Evolutionary conservation across 2,113 vertebrate species (phyloP), one percentile per base, ranked within the genome.

Genomic region (Nerophis ophidion): DNA sequence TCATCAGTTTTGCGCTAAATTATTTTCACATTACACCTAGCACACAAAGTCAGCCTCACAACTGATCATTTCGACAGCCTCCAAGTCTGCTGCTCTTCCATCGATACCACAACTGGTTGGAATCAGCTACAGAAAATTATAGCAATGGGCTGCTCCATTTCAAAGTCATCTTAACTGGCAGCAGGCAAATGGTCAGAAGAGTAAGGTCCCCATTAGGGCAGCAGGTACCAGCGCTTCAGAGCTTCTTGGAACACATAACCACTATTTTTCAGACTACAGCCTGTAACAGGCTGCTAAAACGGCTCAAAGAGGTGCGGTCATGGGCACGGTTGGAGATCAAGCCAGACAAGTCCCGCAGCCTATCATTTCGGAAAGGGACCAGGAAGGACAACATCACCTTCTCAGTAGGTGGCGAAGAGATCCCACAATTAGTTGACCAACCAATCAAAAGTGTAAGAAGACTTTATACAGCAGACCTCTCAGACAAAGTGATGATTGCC

Each of bases 361-460:
- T 69, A 11, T 70, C 49, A n/a, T 45, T 69, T n/a, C 1, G n/a
- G 46, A 68, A 65, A 45, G 34, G 51, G 33, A n/a, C 6, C 53
- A 57, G 42, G 17, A 57, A 36, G 4, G 48, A 62, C 7, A 16
- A 35, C 19, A 51, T 57, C 57, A 42, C 44, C 13, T 72, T 64
- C 44, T 40, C 19, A 36, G 55, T 63, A 6, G 8, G 36, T 11
- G n/a, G 55, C 11, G 19, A 72, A 13, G 40, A 15, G 6, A 66
- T 72, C 8, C 59, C 46, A 6, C n/a, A 49, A 2, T 5, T 57
- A 36, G 16, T 17, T 4, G 35, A 57, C 1, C 45, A 57, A 48
- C 54, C 33, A 6, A 36, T 66, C 12, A 1, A 10, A 48, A 66
- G 19, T 14, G 14, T 59, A 3, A 11, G 44, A 12, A 59, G 19